Evolutionary conservation across 2,113 vertebrate species (phyloP).

Genomic region (Misgurnus mizolepis): DNA sequence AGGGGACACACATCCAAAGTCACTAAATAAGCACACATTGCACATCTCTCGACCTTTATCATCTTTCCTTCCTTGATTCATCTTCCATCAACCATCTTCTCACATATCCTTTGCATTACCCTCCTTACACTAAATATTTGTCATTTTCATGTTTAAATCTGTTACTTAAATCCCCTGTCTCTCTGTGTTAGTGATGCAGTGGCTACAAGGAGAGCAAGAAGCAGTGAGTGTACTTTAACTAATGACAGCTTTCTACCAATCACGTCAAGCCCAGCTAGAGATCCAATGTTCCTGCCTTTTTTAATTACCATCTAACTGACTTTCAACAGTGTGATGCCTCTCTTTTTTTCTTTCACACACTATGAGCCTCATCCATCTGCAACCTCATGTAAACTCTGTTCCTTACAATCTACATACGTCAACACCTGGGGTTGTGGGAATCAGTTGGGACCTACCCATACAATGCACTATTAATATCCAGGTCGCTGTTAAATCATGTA

Average conservation of each 20-base stretch:
- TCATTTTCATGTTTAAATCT: neutral
- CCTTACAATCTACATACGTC: neutral
- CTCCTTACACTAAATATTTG: conserved; percentile 19
- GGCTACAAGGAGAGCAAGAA: neutral
- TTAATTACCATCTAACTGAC: conserved; percentile 68
- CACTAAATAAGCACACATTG: neutral
- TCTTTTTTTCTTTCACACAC: neutral
- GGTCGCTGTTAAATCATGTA: too few species aligned
- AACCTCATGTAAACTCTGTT: neutral
- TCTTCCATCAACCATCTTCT: conserved; percentile 16
- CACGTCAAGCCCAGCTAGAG: conserved; percentile 62
- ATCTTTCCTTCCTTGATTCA: conserved; percentile 4
- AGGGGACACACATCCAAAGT: neutral
- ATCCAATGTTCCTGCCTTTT: conserved; percentile 72
- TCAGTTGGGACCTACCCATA: too few species aligned
- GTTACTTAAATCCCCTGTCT: conserved; percentile 37
- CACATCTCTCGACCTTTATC: conserved; percentile 16
- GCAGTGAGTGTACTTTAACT: conserved; percentile 15
- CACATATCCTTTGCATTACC: conserved; percentile 1
- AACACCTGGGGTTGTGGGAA: too few species aligned
- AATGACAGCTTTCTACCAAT: conserved; percentile 51
- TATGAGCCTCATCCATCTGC: neutral
- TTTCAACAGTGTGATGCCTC: conserved; percentile 16
- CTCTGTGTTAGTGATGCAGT: conserved; percentile 22
- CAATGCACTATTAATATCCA: too few species aligned